Percentiles rank a stretch among this genome's conserved stretches.
Conservation (phyloP, 1,140 invertebrate species). For the Lithobius niger region DNA sequence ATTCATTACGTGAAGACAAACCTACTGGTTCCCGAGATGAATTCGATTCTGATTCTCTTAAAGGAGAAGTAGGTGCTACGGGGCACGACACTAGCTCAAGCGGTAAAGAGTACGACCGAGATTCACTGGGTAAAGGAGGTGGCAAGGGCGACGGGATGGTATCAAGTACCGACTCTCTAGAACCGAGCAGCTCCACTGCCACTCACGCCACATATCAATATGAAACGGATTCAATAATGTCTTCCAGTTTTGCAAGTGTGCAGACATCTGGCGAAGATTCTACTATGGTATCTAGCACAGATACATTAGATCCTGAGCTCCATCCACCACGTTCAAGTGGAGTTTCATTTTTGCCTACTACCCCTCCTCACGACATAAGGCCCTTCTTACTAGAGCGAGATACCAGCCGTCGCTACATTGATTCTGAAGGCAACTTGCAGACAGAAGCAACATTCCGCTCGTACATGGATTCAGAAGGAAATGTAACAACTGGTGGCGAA, state of each 20-base stretch:
- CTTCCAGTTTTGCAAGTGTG: slow-evolving; percentile 56
- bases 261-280: slow-evolving; percentile 44
- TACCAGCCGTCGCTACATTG: background rate
- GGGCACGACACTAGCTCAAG: slow-evolving; percentile 33
- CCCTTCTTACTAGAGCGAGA: background rate
- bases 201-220: slow-evolving; percentile 69
- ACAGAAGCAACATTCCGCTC: slow-evolving; percentile 26
- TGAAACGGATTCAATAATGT: slow-evolving; percentile 65
- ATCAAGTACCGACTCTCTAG: slow-evolving; percentile 51
- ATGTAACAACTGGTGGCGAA: slow-evolving; percentile 32
- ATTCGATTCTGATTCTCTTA: slow-evolving; percentile 16
- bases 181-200: slow-evolving; percentile 52
- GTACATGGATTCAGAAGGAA: slow-evolving; percentile 26
- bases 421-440: slow-evolving; percentile 8
- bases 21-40: slow-evolving; percentile 26
- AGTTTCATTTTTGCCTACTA: slow-evolving; percentile 13
- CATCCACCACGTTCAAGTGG: slow-evolving; percentile 10
- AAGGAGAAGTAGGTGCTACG: slow-evolving; percentile 25
- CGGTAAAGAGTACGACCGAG: slow-evolving; percentile 32
- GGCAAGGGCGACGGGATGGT: slow-evolving; percentile 43
- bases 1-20: background rate
- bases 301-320: slow-evolving; percentile 42
- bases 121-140: slow-evolving; percentile 21
- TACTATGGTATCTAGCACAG: slow-evolving; percentile 55
- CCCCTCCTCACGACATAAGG: background rate